phyloP scores from a whole-genome alignment of 2,888 invertebrate species.

The Sphinx pinastri region DNA sequence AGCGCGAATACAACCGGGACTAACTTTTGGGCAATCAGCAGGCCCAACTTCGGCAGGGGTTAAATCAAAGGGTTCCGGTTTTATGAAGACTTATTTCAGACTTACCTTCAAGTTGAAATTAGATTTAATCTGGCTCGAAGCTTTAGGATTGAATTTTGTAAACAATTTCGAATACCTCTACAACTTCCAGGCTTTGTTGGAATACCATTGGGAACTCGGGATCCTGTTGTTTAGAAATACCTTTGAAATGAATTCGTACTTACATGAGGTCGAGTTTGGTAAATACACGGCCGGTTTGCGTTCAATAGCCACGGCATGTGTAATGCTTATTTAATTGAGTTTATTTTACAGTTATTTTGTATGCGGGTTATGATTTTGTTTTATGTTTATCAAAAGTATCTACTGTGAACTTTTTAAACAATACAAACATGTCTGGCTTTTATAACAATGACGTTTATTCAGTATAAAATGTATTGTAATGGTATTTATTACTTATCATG shows the following conservation, averaged over 20 bases:
- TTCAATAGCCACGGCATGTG: conserved; percentile 60
- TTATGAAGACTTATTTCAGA: conserved; percentile 84
- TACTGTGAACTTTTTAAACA: conserved; percentile 34
- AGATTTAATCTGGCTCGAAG: conserved; percentile 83
- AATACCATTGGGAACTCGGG: conserved; percentile 80
- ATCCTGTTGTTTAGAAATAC: conserved; percentile 79
- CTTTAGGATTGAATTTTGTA: conserved; percentile 84
- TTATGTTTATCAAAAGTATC: conserved; percentile 39
- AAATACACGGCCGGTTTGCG: conserved; percentile 64
- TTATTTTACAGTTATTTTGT: conserved; percentile 55
- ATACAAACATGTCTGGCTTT: conserved; percentile 20
- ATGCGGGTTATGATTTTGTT: conserved; percentile 36
- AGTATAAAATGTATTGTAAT: neutral
- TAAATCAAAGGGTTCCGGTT: conserved; percentile 84
- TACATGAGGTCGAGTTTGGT: conserved; percentile 73
- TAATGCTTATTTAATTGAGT: conserved; percentile 70
- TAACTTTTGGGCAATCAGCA: conserved; percentile 82
- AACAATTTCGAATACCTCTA: conserved; percentile 83
- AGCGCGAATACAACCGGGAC: conserved; percentile 69
- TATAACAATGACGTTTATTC: conserved; percentile 20
- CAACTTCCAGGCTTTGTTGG: conserved; percentile 82
- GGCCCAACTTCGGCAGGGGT: conserved; percentile 77
- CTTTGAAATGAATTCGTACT: conserved; percentile 79
- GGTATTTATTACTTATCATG: conserved; percentile 18
- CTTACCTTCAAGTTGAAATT: conserved; percentile 84